Conservation (phyloP, 2,113 vertebrate genomes). For the Takifugu flavidus region DNA sequence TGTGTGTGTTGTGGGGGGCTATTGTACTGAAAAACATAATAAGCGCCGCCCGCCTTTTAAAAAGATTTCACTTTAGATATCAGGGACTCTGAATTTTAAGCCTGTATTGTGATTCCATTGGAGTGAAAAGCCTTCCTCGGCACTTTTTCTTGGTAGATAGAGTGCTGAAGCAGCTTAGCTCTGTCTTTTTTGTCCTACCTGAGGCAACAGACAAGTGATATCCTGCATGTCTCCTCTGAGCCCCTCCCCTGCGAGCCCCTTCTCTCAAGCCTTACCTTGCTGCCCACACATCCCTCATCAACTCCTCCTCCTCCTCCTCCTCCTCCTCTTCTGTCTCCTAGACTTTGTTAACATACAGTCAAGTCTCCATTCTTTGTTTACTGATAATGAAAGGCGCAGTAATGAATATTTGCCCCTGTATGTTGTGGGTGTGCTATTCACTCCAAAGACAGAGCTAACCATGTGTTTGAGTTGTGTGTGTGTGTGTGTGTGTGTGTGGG, state of each 20-base stretch:
- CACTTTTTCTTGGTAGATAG: slow-evolving; percentile 61
- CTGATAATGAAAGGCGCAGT: slow-evolving; percentile 18
- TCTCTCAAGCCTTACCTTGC: slow-evolving; percentile 39
- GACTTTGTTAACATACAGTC: slow-evolving; percentile 32
- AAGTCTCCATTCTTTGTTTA: slow-evolving; percentile 37
- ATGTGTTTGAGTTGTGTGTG: not conserved
- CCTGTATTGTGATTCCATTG: slow-evolving; percentile 62
- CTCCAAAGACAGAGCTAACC: slow-evolving; percentile 2
- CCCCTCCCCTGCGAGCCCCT: slow-evolving; percentile 20
- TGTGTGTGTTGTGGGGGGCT: not conserved
- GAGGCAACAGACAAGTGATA: slow-evolving; percentile 60
- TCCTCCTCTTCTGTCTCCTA: slow-evolving; percentile 26
- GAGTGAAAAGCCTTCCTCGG: slow-evolving; percentile 61
- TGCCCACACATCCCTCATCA: slow-evolving; percentile 16
- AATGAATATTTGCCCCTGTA: slow-evolving; percentile 1
- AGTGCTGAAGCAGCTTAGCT: slow-evolving; percentile 63
- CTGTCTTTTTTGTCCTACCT: slow-evolving; percentile 56
- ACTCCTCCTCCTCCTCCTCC: slow-evolving; percentile 13
- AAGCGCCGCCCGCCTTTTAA: slow-evolving; percentile 16
- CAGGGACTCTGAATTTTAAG: slow-evolving; percentile 50
- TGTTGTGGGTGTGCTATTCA: slow-evolving; percentile 6
- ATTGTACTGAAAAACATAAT: not conserved
- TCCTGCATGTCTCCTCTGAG: slow-evolving; percentile 57
- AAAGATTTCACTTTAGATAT: slow-evolving; percentile 32
- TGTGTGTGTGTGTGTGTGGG: slow-evolving; percentile 22